Percentiles rank a stretch among this genome's conserved stretches.
Conservation (phyloP, 2,888 invertebrate genomes). For the Chalcosyrphus nemorum region DNA sequence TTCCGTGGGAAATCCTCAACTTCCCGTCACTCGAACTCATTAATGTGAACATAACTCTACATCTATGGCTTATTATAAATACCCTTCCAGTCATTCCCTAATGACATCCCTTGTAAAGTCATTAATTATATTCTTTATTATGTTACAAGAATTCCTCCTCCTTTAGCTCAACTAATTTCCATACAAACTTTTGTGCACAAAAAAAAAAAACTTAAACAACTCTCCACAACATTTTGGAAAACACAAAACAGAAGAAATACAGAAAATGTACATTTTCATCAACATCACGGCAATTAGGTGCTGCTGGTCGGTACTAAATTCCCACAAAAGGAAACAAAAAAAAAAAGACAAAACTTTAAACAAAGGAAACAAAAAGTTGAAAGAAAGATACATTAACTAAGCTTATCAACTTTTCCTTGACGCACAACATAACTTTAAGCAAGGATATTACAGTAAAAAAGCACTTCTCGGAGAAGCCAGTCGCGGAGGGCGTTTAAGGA, state of each 20-base stretch:
- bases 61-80: background rate
- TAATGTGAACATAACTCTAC: background rate
- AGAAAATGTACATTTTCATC: background rate
- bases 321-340: background rate
- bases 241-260: background rate
- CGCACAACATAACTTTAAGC: background rate
- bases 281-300: background rate
- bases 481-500: no score
- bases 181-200: background rate
- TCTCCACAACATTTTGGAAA: background rate
- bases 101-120: constrained; percentile 3
- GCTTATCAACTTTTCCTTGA: background rate
- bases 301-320: background rate
- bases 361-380: background rate
- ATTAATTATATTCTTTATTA: constrained; percentile 11
- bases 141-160: constrained; percentile 1
- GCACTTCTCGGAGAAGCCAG: background rate
- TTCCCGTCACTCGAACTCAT: background rate
- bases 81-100: background rate
- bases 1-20: background rate
- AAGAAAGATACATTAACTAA: background rate
- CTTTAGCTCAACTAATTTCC: constrained; percentile 14
- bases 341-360: background rate
- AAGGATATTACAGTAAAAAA: background rate
- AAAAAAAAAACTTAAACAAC: background rate